A percentile compares a stretch with the other conserved stretches of the same genome.
phyloP scores from a whole-genome alignment of 2,797 vertebrate genomes.

The Furcifer pardalis region DNA sequence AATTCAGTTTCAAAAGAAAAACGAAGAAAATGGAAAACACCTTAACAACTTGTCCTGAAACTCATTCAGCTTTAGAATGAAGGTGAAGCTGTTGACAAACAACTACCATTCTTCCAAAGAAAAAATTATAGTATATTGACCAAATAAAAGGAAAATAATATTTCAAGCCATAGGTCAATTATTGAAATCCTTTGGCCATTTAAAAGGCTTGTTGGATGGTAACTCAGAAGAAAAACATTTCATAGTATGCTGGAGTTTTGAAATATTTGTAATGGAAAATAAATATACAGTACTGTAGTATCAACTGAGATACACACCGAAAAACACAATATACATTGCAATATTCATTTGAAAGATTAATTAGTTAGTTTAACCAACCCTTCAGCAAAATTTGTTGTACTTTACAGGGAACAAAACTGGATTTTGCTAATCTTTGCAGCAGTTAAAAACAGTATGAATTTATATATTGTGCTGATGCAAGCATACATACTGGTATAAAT shows the following conservation, averaged over 20 bases:
- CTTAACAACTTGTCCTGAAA: not conserved
- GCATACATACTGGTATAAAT: not conserved
- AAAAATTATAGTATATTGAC: not conserved
- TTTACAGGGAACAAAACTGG: not conserved
- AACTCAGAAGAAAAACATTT: conserved; percentile 10
- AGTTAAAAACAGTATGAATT: not conserved
- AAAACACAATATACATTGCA: not conserved
- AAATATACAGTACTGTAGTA: not conserved
- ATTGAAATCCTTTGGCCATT: conserved; percentile 18
- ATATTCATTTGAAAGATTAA: not conserved
- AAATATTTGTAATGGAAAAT: not conserved
- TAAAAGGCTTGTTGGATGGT: conserved; percentile 11
- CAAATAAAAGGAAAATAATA: conserved; percentile 2
- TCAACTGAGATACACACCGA: not conserved
- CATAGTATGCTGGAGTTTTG: not conserved
- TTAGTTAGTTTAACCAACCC: not conserved
- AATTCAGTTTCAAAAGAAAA: not conserved
- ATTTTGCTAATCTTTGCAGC: not conserved
- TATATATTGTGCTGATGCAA: not conserved
- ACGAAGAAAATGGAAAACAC: not conserved
- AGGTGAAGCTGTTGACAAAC: conserved; percentile 8
- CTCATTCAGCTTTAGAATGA: conserved; percentile 8
- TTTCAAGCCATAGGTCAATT: conserved; percentile 18
- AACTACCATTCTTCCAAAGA: not conserved
- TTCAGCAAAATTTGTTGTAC: not conserved